These are phyloP conservation scores for Catharus minimus DNA, from an alignment of 2,113 vertebrate genomes.

Conservation along the genomic window DNA sequence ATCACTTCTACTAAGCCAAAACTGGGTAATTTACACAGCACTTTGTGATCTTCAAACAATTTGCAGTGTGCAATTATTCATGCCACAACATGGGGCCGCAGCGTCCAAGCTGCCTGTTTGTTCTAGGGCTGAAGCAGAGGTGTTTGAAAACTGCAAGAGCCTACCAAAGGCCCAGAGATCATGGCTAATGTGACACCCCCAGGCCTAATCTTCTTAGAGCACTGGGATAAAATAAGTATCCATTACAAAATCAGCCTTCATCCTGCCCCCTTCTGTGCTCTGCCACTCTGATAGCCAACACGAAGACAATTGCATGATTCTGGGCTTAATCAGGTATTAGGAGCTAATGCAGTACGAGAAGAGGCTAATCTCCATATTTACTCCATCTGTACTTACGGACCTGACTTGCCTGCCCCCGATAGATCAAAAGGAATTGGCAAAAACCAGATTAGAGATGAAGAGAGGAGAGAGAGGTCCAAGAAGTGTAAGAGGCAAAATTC, in stretches of 20 bases:
- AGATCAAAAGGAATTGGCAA: conserved; percentile 93
- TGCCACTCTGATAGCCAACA: conserved; percentile 88
- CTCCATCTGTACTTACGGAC: conserved; percentile 91
- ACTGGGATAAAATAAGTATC: conserved; percentile 97
- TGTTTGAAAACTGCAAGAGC: conserved; percentile 87
- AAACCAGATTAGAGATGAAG: conserved; percentile 91
- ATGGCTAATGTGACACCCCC: conserved; percentile 95
- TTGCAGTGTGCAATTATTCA: conserved; percentile 83
- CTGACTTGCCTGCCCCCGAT: conserved; percentile 81
- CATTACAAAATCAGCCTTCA: conserved; percentile 97
- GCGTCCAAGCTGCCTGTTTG: conserved; percentile 81
- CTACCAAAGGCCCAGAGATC: conserved; percentile 90
- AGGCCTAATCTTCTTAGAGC: conserved; percentile 99
- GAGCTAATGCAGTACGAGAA: conserved; percentile 89
- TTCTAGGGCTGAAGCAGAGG: conserved; percentile 80
- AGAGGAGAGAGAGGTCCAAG: conserved; percentile 69
- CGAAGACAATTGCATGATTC: conserved; percentile 92
- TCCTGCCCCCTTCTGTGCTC: conserved; percentile 85
- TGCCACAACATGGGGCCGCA: conserved; percentile 80
- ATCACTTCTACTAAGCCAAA: conserved; percentile 76
- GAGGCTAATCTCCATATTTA: conserved; percentile 96
- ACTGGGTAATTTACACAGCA: conserved; percentile 79
- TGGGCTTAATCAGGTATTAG: conserved; percentile 97
- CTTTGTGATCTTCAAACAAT: conserved; percentile 82
- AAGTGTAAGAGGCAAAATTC: conserved; percentile 77